phyloP scores from a whole-genome alignment of 2,797 vertebrate species.

The Galaxias olidus region DNA sequence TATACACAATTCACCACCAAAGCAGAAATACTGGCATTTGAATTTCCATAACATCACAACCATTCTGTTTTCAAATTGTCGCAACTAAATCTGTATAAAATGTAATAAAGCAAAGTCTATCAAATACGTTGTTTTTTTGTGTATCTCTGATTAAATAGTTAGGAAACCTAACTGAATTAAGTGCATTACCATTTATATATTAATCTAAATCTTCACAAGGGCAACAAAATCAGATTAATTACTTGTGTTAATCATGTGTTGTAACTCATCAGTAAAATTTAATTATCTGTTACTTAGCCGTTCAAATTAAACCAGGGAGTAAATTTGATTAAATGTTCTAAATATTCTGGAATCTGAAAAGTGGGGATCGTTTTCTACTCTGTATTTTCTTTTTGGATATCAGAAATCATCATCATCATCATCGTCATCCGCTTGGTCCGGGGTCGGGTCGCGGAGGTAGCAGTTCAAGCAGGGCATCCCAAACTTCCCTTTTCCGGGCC shows the following conservation, averaged over 20 bases:
- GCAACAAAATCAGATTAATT: background rate
- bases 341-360: conserved; percentile 31
- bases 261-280: conserved; percentile 46
- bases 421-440: too few species aligned
- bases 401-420: too few species aligned
- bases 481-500: too few species aligned
- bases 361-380: conserved; percentile 34
- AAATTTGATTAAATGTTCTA: conserved; percentile 52
- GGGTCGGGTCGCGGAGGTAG: too few species aligned
- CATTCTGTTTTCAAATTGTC: too few species aligned
- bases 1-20: conserved; percentile 17
- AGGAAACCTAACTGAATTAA: too few species aligned
- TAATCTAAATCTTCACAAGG: too few species aligned
- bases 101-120: conserved; percentile 5
- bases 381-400: conserved; percentile 43
- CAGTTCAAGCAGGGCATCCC: too few species aligned
- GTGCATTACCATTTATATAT: too few species aligned
- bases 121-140: background rate
- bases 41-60: too few species aligned
- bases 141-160: background rate
- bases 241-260: conserved; percentile 19
- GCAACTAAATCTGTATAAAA: conserved; percentile 3
- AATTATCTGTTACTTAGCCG: conserved; percentile 44
- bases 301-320: conserved; percentile 43
- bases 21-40: background rate